Conservation (phyloP, 2,797 vertebrate genomes). For the Enteromius radiatus region DNA sequence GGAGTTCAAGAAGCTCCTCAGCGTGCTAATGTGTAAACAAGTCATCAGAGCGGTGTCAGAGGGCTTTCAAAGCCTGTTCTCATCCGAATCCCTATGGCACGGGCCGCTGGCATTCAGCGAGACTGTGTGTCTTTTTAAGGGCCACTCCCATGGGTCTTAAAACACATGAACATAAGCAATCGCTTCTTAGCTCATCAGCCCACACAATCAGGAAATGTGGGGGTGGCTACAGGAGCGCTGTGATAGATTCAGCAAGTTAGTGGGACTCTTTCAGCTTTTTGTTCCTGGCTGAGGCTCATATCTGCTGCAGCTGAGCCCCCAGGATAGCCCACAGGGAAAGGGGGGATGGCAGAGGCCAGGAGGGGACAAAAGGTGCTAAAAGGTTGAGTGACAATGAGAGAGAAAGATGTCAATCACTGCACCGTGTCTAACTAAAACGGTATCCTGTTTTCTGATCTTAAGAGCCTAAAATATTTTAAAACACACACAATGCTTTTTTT, state of each 20-base stretch:
- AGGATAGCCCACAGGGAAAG: slow-evolving; percentile 56
- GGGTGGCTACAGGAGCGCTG: slow-evolving; percentile 67
- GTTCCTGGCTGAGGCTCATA: slow-evolving; percentile 78
- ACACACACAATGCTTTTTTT: neutral
- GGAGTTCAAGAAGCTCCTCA: slow-evolving; percentile 68
- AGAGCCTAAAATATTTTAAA: neutral
- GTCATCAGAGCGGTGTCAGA: slow-evolving; percentile 85
- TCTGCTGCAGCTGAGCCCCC: slow-evolving; percentile 86
- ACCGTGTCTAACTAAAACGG: slow-evolving; percentile 62
- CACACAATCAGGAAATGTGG: slow-evolving; percentile 66
- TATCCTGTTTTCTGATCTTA: too few relatives aligned
- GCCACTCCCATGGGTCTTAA: slow-evolving; percentile 53
- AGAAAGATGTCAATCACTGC: slow-evolving; percentile 73
- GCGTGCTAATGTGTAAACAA: slow-evolving; percentile 82
- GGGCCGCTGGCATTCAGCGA: slow-evolving; percentile 84
- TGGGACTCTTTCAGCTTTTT: slow-evolving; percentile 80
- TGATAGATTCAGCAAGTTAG: slow-evolving; percentile 81
- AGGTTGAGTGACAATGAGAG: slow-evolving; percentile 86
- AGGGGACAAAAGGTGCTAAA: slow-evolving; percentile 92
- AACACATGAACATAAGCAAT: slow-evolving; percentile 39
- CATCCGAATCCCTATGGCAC: slow-evolving; percentile 80
- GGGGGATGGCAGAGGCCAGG: slow-evolving; percentile 55
- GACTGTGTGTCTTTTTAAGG: slow-evolving; percentile 78
- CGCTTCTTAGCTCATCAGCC: slow-evolving; percentile 37
- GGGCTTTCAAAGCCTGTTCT: slow-evolving; percentile 82